Evolutionary conservation across 2,797 vertebrate genomes (phyloP).

Genomic region (Ctenopoma kingsleyae): DNA sequence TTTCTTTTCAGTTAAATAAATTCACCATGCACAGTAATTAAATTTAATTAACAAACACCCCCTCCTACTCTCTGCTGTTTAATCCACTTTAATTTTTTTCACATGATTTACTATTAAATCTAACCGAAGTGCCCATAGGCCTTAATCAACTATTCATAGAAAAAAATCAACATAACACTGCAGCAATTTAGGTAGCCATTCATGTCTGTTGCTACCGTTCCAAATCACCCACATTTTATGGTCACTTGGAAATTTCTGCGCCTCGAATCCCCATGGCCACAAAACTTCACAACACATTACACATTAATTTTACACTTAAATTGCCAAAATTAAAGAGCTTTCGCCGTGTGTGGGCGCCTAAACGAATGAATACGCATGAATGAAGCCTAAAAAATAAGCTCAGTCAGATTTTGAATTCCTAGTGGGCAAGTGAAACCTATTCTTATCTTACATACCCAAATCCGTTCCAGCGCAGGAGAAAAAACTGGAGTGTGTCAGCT

Average conservation of each 20-base stretch:
- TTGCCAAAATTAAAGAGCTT: conserved; percentile 50
- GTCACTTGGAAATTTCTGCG: conserved; percentile 57
- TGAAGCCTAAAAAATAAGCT: conserved; percentile 61
- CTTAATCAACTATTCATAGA: conserved; percentile 43
- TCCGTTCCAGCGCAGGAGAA: conserved; percentile 65
- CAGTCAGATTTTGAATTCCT: conserved; percentile 60
- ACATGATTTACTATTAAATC: conserved; percentile 14
- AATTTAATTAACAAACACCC: conserved; percentile 33
- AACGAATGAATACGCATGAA: conserved; percentile 57
- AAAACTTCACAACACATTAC: conserved; percentile 76
- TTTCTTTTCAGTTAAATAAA: conserved; percentile 68
- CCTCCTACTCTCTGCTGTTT: conserved; percentile 19
- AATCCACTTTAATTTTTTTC: neutral
- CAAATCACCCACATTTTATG: conserved; percentile 67
- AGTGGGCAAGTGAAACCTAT: conserved; percentile 49
- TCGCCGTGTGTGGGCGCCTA: conserved; percentile 49
- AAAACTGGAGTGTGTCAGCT: conserved; percentile 72
- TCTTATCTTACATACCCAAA: conserved; percentile 77
- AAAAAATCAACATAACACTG: conserved; percentile 59
- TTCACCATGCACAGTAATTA: conserved; percentile 50
- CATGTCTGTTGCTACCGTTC: conserved; percentile 54
- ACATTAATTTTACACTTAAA: conserved; percentile 66
- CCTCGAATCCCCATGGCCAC: conserved; percentile 41
- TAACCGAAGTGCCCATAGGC: conserved; percentile 5
- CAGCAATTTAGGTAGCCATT: conserved; percentile 63